Evolutionary conservation across 2,797 vertebrate species (phyloP).

Genomic region (Botia kubotai): DNA sequence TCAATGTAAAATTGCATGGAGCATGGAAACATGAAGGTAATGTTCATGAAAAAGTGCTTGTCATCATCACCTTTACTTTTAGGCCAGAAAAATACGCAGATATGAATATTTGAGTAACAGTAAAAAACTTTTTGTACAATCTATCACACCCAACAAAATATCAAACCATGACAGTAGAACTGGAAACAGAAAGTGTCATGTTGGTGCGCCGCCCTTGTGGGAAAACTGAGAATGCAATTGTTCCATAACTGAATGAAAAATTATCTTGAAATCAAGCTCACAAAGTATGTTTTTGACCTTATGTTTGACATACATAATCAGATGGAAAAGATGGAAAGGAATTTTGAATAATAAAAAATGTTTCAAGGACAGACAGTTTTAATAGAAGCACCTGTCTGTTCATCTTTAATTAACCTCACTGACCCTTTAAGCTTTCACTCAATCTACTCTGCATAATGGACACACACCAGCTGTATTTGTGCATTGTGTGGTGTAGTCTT

Average conservation of each 20-base stretch:
- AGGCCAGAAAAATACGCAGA: not conserved
- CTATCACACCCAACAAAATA: no score
- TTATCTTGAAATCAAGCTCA: no score
- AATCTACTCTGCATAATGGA: slow-evolving; percentile 15
- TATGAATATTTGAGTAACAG: no score
- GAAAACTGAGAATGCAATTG: no score
- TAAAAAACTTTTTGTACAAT: no score
- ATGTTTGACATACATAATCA: no score
- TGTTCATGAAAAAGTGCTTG: not conserved
- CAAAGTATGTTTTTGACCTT: no score
- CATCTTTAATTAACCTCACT: slow-evolving; percentile 33
- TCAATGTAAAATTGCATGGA: slow-evolving; percentile 9
- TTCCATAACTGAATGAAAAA: no score
- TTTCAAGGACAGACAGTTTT: not conserved
- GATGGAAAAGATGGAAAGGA: not conserved
- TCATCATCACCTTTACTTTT: slow-evolving; percentile 16
- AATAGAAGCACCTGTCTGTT: slow-evolving; percentile 25
- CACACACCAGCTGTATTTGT: not conserved
- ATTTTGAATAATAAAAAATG: not conserved
- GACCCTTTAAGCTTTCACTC: slow-evolving; percentile 39
- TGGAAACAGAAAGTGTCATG: no score
- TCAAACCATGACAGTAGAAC: no score
- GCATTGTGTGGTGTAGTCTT: slow-evolving; percentile 9
- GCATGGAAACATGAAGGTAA: not conserved
- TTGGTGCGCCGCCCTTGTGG: no score